phyloP scores from a whole-genome alignment of 2,888 invertebrate species.

The Standfussiana lucernea region DNA sequence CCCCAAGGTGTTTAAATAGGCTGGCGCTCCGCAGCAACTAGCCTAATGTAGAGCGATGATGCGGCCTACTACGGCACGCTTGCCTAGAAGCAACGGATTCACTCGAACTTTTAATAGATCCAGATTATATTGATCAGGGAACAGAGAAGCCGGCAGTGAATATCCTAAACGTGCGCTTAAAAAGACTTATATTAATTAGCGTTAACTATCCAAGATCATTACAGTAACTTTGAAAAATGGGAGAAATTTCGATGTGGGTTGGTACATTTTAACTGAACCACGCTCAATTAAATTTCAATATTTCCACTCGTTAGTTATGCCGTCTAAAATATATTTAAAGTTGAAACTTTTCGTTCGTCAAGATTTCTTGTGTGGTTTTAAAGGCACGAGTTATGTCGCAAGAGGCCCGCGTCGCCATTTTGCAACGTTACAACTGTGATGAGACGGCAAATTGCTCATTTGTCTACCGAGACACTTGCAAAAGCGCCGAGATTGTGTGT shows the following conservation, averaged over 20 bases:
- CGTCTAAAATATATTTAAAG: conserved; percentile 57
- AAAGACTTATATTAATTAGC: not conserved
- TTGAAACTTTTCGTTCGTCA: conserved; percentile 55
- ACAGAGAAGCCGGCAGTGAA: too few relatives aligned
- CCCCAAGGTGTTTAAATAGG: too few relatives aligned
- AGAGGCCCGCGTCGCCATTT: conserved; percentile 78
- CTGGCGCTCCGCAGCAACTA: too few relatives aligned
- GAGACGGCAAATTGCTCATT: conserved; percentile 87
- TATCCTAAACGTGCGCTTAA: not conserved
- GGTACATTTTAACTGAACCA: not conserved
- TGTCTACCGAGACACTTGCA: conserved; percentile 83
- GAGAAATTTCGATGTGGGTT: not conserved
- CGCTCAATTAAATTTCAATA: conserved; percentile 47
- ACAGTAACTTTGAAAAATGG: not conserved
- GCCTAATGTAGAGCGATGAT: too few relatives aligned
- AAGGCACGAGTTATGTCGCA: conserved; percentile 76
- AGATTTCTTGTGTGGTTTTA: conserved; percentile 74
- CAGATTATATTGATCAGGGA: too few relatives aligned
- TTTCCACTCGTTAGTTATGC: conserved; percentile 53
- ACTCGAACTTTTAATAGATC: too few relatives aligned
- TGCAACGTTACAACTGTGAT: conserved; percentile 84
- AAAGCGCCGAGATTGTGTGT: conserved; percentile 73
- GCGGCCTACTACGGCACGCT: too few relatives aligned
- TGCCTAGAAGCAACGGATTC: too few relatives aligned
- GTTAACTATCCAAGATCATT: not conserved